Base-by-base conservation (phyloP, 2,888 invertebrate genomes). In the Drosophila fulvimacula region DNA sequence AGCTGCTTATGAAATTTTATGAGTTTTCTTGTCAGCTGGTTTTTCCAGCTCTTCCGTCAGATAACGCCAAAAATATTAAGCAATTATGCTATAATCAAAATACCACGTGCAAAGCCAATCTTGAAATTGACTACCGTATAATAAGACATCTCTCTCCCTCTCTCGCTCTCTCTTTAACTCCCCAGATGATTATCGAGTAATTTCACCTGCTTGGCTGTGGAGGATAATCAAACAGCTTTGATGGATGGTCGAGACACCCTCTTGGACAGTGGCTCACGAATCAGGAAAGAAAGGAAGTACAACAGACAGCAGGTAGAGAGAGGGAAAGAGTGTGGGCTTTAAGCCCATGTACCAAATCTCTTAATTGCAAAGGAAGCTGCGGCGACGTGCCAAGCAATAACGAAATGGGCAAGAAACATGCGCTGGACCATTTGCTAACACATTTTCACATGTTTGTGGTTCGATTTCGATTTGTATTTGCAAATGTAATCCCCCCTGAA, bases 361-460 rank as follows among this genome's bases (percentile, higher is more conserved):
- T 64, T 83, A 78, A 82, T 82, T 86, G 69, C 83, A 57, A 58
- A 73, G 86, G 83, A 82, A 77, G 66, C 72, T 44, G 53, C 21
- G 27, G 65, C 67, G 72, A 82, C 86, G 78, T 86, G 83, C 70
- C 64, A 27, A 32, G 70, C 62, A 68, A 74, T 61, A 62, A 55
- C 44, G 11, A 71, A 79, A 48, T 59, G 34, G 57, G 24, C 46
- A 66, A 68, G 61, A 52, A 49, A 61, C 63, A 63, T 52, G 41
- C 11, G 48, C 48, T 46, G 58, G 19, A 39, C 51, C 59, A 63
- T 63, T 69, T 59, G 62, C 44, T 42, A 72, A 55, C 44, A 67
- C 46, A 46, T 27, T 44, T 48, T 51, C 11, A 24, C 59, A 24
- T 46, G 38, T 34, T 51, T 66, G 60, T 36, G 27, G 39, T 41